A percentile compares a stretch with the other conserved stretches of the same genome.
phyloP scores from a whole-genome alignment of 2,113 vertebrate species.

The Tachysurus vachellii region DNA sequence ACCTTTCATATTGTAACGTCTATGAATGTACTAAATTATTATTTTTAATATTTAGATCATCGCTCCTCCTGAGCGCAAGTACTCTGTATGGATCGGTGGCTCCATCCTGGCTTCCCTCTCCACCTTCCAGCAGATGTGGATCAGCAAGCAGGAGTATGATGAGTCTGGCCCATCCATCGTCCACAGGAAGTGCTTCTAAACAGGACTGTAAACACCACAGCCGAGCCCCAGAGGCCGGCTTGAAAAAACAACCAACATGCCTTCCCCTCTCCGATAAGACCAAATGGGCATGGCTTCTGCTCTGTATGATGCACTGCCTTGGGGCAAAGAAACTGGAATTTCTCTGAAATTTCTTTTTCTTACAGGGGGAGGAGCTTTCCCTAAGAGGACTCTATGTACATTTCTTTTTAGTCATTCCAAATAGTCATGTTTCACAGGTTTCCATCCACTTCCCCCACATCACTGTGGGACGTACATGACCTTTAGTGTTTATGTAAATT shows the following conservation, averaged over 20 bases:
- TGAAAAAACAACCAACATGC: slow-evolving; percentile 59
- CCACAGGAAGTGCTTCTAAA: slow-evolving; percentile 99
- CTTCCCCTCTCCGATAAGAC: slow-evolving; percentile 65
- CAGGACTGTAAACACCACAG: slow-evolving; percentile 78
- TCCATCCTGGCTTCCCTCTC: slow-evolving; percentile 98
- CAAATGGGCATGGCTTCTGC: slow-evolving; percentile 87
- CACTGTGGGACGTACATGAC: slow-evolving; percentile 50
- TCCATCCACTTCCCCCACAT: slow-evolving; percentile 32
- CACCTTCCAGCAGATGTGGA: slow-evolving; percentile 99
- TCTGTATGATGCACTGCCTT: slow-evolving; percentile 87
- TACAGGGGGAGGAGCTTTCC: slow-evolving; percentile 48
- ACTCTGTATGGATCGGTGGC: slow-evolving; percentile 97
- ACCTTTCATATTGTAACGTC: no score
- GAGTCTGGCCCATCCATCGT: slow-evolving; percentile 98
- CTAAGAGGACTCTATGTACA: slow-evolving; percentile 54
- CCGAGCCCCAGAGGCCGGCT: slow-evolving; percentile 74
- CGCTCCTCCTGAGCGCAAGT: slow-evolving; percentile 95
- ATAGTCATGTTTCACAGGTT: slow-evolving; percentile 37
- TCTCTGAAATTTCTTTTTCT: slow-evolving; percentile 22
- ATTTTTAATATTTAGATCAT: slow-evolving; percentile 84
- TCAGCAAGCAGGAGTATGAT: slow-evolving; percentile 99
- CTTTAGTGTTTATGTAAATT: slow-evolving; percentile 88
- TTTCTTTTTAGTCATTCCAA: slow-evolving; percentile 56
- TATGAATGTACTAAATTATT: not conserved
- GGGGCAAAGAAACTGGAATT: slow-evolving; percentile 88